Evolutionary conservation across 2,888 invertebrate genomes (phyloP).

Genomic region (Resseliella maxima): DNA sequence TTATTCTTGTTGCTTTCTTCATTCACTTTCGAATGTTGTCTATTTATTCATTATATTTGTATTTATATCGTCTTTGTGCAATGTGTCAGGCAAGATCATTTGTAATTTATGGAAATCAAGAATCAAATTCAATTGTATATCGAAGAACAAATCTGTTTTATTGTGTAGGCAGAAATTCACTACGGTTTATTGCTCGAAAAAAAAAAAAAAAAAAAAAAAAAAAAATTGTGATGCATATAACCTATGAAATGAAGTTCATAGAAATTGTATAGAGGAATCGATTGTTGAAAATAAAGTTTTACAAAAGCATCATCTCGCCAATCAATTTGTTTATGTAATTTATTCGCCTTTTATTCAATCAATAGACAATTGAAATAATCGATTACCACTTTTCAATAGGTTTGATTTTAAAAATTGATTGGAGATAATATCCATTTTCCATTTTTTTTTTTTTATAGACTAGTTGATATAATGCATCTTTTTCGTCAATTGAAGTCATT

Average conservation of each 20-base stretch:
- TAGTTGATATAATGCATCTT: not conserved
- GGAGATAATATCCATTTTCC: not conserved
- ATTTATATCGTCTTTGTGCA: not conserved
- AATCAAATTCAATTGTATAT: conserved; percentile 34
- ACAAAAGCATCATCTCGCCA: not conserved
- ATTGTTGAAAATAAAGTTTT: not conserved
- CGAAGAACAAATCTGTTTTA: conserved; percentile 11
- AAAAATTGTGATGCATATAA: too few species aligned
- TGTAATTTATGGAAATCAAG: conserved; percentile 41
- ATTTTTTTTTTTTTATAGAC: not conserved
- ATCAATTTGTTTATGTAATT: not conserved
- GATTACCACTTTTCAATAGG: not conserved
- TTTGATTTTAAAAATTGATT: not conserved
- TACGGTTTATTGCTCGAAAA: not conserved
- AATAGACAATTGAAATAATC: not conserved
- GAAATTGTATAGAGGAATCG: not conserved
- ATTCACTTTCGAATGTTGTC: not conserved
- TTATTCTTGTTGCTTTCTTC: not conserved
- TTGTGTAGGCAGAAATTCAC: not conserved
- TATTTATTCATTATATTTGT: not conserved
- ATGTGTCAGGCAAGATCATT: not conserved
- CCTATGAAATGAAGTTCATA: not conserved
- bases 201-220: not conserved
- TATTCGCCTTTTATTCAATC: not conserved
- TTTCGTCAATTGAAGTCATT: not conserved